Evolutionary conservation across 92 coral and sea anemone species (phyloP).

Genomic region (Porites lobata): DNA sequence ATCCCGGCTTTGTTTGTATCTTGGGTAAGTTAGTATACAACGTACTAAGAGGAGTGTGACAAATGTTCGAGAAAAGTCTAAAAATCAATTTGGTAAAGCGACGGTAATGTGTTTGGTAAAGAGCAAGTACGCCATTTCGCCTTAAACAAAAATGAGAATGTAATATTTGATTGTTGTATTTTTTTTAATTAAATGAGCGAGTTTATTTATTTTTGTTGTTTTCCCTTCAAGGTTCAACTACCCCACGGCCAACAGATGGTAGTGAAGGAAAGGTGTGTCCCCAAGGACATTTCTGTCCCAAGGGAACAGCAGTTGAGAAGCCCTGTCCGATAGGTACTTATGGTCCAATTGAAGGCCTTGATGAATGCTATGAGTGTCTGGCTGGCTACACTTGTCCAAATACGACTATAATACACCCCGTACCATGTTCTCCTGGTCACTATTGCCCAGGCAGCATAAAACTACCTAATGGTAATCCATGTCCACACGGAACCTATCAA

Average conservation of each 20-base stretch:
- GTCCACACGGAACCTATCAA: conserved; percentile 92
- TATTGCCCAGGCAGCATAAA: conserved; percentile 80
- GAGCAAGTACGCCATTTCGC: too few relatives aligned
- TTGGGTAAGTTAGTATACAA: conserved; percentile 43
- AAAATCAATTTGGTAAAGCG: too few relatives aligned
- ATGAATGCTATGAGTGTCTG: conserved; percentile 82
- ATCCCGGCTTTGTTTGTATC: conserved; percentile 88
- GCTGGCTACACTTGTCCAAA: conserved; percentile 91
- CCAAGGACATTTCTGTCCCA: conserved; percentile 86
- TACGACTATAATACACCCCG: conserved; percentile 70
- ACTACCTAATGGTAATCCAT: conserved; percentile 70
- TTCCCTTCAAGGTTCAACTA: conserved; percentile 81
- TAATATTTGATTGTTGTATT: neutral
- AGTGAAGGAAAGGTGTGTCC: conserved; percentile 88
- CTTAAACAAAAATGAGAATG: neutral
- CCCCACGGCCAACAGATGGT: conserved; percentile 89
- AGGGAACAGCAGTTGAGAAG: conserved; percentile 78
- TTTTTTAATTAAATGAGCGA: neutral
- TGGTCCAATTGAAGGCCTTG: conserved; percentile 70
- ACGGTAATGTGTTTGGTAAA: too few relatives aligned
- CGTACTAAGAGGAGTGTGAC: too few relatives aligned
- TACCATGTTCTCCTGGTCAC: conserved; percentile 90
- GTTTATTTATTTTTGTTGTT: neutral
- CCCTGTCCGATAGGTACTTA: conserved; percentile 83
- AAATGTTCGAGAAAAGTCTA: too few relatives aligned